These are phyloP conservation scores for Oscheius sp. DNA, from an alignment of 2,888 invertebrate genomes.

Conservation along the genomic window DNA sequence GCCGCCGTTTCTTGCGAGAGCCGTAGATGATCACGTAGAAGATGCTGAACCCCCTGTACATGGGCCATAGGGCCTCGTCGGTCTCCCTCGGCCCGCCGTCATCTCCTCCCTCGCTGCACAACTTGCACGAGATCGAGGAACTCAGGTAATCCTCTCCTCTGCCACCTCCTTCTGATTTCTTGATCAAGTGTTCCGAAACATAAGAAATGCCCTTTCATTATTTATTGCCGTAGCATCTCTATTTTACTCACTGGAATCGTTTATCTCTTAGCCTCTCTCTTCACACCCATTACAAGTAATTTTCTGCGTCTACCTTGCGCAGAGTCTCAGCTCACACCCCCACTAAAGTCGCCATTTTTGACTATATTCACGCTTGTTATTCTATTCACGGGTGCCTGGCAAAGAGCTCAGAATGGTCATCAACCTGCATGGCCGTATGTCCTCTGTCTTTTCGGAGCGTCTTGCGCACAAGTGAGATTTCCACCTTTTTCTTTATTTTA, in stretches of 20 bases:
- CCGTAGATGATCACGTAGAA: constrained; percentile 29
- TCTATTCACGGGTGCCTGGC: constrained; percentile 3
- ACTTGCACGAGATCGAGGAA: constrained; percentile 49
- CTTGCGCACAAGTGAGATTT: constrained; percentile 19
- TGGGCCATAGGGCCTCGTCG: constrained; percentile 51
- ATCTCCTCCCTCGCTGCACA: constrained; percentile 53
- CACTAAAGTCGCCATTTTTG: neutral
- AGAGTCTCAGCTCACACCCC: constrained; percentile 2
- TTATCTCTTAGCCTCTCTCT: neutral
- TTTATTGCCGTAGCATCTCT: neutral
- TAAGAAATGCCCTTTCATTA: neutral
- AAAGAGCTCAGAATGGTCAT: constrained; percentile 1
- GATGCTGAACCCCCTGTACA: constrained; percentile 53
- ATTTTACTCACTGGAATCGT: neutral
- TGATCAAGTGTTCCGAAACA: neutral
- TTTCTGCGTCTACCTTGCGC: neutral
- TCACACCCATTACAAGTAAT: constrained; percentile 17
- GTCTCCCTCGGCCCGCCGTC: constrained; percentile 48
- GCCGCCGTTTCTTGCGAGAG: constrained; percentile 29
- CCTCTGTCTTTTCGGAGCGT: constrained; percentile 23
- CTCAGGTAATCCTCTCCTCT: constrained; percentile 37
- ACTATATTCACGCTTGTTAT: constrained; percentile 19
- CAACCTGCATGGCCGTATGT: constrained; percentile 25
- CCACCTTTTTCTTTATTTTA: neutral
- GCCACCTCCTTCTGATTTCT: neutral